Conservation (phyloP, 2,113 vertebrate genomes). For the Dissostichus mawsoni region DNA sequence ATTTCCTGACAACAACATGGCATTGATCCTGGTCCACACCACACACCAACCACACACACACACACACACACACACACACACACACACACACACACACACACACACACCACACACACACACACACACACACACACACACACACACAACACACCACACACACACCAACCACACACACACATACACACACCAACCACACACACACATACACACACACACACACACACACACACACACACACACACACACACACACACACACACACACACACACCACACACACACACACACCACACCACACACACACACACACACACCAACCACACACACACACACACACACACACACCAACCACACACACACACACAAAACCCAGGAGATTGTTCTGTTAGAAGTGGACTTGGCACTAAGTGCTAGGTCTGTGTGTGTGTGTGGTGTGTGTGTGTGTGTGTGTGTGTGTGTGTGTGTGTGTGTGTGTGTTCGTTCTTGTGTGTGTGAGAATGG, state of each 20-base stretch:
- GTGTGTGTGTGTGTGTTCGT: constrained; percentile 24
- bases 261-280: constrained; percentile 1
- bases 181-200: constrained; percentile 28
- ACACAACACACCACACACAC: no score
- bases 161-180: neutral
- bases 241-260: constrained; percentile 21
- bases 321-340: constrained; percentile 22
- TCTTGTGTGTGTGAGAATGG: constrained; percentile 12
- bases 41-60: constrained; percentile 25
- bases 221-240: neutral
- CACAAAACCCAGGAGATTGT: constrained; percentile 74
- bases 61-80: constrained; percentile 15
- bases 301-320: neutral
- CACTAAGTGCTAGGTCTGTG: neutral
- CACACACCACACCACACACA: constrained; percentile 14
- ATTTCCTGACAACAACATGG: constrained; percentile 70
- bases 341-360: neutral
- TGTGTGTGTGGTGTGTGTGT: constrained; percentile 24
- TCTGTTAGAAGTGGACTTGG: constrained; percentile 78
- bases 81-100: constrained; percentile 1
- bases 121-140: constrained; percentile 16
- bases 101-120: constrained; percentile 8
- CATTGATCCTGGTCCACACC: constrained; percentile 71
- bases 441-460: constrained; percentile 29
- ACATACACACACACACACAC: neutral